These are phyloP conservation scores for Craniophora ligustri DNA, from an alignment of 2,888 invertebrate species.

Conservation along the genomic window DNA sequence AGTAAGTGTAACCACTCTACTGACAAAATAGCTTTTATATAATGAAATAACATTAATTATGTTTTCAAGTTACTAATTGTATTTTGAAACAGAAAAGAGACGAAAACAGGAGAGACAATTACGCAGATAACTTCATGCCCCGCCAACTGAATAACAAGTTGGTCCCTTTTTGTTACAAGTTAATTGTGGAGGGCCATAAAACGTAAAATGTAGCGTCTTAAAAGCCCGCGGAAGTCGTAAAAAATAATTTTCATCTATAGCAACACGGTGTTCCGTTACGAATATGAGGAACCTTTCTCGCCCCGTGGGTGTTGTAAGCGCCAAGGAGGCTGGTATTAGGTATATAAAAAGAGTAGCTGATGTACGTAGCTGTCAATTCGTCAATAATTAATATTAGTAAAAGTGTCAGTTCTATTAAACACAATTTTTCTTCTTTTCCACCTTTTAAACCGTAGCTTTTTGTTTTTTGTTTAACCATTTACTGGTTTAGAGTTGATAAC, in stretches of 20 bases:
- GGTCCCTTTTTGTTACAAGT: conserved; percentile 12
- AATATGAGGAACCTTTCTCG: conserved; percentile 11
- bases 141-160: conserved; percentile 23
- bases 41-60: too few species aligned
- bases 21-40: too few species aligned
- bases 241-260: conserved; percentile 25
- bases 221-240: conserved; percentile 24
- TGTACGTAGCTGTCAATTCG: too few species aligned
- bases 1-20: too few species aligned
- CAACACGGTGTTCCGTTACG: conserved; percentile 28
- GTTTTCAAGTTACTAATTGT: background rate
- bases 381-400: too few species aligned
- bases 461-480: too few species aligned
- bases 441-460: too few species aligned
- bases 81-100: conserved; percentile 4
- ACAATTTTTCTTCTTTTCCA: too few species aligned
- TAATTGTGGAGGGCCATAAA: conserved; percentile 6
- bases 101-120: conserved; percentile 27
- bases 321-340: background rate
- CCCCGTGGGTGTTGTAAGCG: conserved; percentile 21
- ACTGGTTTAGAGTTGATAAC: too few species aligned
- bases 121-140: conserved; percentile 3
- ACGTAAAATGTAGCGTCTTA: conserved; percentile 23
- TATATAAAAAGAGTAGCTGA: background rate
- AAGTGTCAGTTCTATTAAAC: too few species aligned